phyloP scores from a whole-genome alignment of 2,113 vertebrate species.

The Cyanocitta stelleri region DNA sequence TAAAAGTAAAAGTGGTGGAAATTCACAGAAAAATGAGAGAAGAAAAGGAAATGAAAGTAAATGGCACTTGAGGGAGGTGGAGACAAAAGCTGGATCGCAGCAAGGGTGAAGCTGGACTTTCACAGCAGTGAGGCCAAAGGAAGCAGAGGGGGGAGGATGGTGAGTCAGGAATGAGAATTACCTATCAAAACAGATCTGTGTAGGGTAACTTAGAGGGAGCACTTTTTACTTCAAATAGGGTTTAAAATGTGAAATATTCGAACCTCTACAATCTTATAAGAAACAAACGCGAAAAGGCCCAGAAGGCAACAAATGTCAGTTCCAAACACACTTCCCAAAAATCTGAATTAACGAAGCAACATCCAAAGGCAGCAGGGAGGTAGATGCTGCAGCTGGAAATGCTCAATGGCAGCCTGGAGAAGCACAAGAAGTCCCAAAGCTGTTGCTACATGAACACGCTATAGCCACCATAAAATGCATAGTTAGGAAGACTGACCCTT shows the following conservation, averaged over 20 bases:
- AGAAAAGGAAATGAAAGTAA: not conserved
- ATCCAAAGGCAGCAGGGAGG: not conserved
- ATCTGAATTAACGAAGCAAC: not conserved
- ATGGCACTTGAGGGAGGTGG: not conserved
- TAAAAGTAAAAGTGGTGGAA: not conserved
- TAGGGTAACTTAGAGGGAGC: not conserved
- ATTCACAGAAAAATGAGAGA: not conserved
- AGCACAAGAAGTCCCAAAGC: not conserved
- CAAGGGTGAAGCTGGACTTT: not conserved
- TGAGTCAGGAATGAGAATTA: not conserved
- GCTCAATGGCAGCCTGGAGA: not conserved
- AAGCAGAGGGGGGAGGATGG: not conserved
- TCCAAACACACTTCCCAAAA: not conserved
- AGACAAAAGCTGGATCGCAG: not conserved
- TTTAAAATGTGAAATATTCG: not conserved
- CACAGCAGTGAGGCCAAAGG: not conserved
- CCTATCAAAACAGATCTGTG: not conserved
- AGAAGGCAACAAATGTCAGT: not conserved
- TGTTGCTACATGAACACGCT: not conserved
- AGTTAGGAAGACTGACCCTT: not conserved
- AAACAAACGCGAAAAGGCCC: not conserved
- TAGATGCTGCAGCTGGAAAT: not conserved
- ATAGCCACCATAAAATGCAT: fast-evolving
- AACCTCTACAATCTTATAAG: not conserved
- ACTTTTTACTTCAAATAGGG: not conserved